Evolutionary conservation across 2,888 invertebrate genomes (phyloP), one percentile per base, ranked within the genome.

Genomic region (Tenthredo livida): DNA sequence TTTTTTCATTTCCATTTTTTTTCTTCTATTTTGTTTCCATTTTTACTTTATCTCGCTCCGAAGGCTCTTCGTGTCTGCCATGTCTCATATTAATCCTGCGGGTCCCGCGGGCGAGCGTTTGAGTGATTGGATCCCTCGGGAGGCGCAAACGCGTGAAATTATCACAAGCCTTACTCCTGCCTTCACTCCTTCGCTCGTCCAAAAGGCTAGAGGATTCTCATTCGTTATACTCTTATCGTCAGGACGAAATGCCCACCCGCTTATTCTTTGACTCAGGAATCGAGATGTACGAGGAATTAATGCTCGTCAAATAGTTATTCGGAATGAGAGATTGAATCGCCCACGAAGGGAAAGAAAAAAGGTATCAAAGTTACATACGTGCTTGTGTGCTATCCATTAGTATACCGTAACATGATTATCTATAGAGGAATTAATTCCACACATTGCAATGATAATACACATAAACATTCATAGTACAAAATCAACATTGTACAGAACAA

Each of bases 101-200:
- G 73, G 61, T 67, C 61, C 73, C 72, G 58, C 70, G 73, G 73
- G 75, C 84, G n/a, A 33, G 33, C 65, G 70, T 84, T 72, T 73
- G 84, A 75, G 84, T 73, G 84, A 84, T 72, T 73, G 84, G 84
- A 37, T 84, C 84, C 73, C 84, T 58, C 50, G 84, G 29, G 84
- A 84, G 58, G 75, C 61, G 37, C 40, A 58, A 84, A 25, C 75
- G 75, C 84, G 73, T 84, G 33, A 73, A 75, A 84, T 84, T 84
- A 84, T 75, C 75, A 40, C 75, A 25, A 75, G 84, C 54, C 73
- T 73, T 73, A 43, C 61, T 25, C 12, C 61, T 25, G 61, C 25
- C 61, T 72, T 72, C 72, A 37, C 43, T 72, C 43, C 21, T 43
- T 72, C 25, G n/a, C 21, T 40, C 72, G 72, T 72, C 72, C 21